A percentile compares a stretch with the other conserved stretches of the same genome.
phyloP scores from a whole-genome alignment of 2,113 vertebrate species.

The Zapus hudsonius region DNA sequence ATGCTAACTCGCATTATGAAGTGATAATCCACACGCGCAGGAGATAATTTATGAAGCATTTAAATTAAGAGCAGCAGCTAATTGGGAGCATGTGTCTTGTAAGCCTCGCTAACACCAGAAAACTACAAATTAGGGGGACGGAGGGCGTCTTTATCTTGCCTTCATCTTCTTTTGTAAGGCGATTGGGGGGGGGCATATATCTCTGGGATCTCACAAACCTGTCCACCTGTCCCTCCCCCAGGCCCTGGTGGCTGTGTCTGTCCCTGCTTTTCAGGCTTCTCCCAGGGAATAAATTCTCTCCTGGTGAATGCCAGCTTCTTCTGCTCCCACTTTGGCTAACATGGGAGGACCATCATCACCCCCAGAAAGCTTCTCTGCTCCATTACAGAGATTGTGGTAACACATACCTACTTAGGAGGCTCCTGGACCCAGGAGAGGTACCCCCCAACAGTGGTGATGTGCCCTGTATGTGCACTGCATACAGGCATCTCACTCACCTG shows the following conservation, averaged over 20 bases:
- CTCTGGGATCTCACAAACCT: conserved; percentile 54
- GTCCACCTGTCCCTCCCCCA: not conserved
- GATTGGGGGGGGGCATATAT: conserved; percentile 52
- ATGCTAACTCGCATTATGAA: conserved; percentile 99
- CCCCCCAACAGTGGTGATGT: too few relatives aligned
- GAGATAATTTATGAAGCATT: conserved; percentile 99
- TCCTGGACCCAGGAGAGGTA: not conserved
- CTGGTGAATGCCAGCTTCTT: not conserved
- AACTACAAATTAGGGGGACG: conserved; percentile 91
- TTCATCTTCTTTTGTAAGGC: conserved; percentile 80
- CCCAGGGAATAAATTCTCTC: conserved; percentile 68
- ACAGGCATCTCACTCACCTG: rapidly evolving
- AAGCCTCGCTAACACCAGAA: conserved; percentile 92
- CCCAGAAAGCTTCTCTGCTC: conserved; percentile 64
- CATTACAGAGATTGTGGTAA: not conserved
- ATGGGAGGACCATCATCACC: conserved; percentile 26
- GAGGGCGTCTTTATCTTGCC: conserved; percentile 79
- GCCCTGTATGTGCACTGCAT: too few relatives aligned
- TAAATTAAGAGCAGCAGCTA: conserved; percentile 99
- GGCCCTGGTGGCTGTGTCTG: not conserved
- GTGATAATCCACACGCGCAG: conserved; percentile 96
- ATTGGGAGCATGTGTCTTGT: conserved; percentile 99
- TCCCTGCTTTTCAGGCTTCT: conserved; percentile 30
- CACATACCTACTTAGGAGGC: not conserved
- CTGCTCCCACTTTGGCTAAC: not conserved